Percentiles rank a stretch among this genome's conserved stretches.
Conservation (phyloP, 2,888 invertebrate genomes). For the Lottia scabra region DNA sequence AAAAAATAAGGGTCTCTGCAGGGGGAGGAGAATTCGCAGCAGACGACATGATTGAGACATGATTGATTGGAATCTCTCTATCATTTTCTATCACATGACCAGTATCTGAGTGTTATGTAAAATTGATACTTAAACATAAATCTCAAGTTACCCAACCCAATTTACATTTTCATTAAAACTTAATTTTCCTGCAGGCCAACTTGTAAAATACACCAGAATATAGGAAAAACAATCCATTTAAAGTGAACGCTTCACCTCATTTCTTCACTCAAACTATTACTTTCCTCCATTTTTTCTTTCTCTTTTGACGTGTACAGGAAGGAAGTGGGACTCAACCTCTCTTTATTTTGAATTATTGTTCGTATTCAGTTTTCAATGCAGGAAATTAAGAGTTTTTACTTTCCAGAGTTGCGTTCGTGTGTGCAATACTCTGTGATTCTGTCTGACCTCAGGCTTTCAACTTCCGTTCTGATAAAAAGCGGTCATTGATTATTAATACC, state of each 20-base stretch:
- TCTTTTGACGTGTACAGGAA: slow-evolving; percentile 17
- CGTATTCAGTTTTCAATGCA: slow-evolving; percentile 23
- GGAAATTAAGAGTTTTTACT: slow-evolving; percentile 34
- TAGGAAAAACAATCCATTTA: slow-evolving; percentile 6
- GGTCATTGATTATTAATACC: slow-evolving; percentile 19
- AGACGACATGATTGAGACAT: no score
- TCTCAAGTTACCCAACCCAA: not conserved
- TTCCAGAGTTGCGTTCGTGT: slow-evolving; percentile 19
- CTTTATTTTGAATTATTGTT: slow-evolving; percentile 20
- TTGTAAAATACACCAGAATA: slow-evolving; percentile 5
- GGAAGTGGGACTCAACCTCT: slow-evolving; percentile 7
- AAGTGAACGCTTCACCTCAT: not conserved
- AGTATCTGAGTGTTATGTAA: no score
- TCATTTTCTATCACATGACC: no score
- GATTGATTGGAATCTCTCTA: no score
- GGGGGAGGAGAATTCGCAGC: no score
- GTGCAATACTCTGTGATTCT: slow-evolving; percentile 17
- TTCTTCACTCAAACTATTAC: not conserved
- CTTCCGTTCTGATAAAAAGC: slow-evolving; percentile 18
- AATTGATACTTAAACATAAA: no score
- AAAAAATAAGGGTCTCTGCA: no score
- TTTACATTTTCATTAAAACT: not conserved
- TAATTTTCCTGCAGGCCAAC: not conserved
- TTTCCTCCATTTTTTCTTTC: not conserved
- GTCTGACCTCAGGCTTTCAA: slow-evolving; percentile 23